Evolutionary conservation across 2,113 vertebrate species (phyloP).

Genomic region (Laticauda laticaudata): DNA sequence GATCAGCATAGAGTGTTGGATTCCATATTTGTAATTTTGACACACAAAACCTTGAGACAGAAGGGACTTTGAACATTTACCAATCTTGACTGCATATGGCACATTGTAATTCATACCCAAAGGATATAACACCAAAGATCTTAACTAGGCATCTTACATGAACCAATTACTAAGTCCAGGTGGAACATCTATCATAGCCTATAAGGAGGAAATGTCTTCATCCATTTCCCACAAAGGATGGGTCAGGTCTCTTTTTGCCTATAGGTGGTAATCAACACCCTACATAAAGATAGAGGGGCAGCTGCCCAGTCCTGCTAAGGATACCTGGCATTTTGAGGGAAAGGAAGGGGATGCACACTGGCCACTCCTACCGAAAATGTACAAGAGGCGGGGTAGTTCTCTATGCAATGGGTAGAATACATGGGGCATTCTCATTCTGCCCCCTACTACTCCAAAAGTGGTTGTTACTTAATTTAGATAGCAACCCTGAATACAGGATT

Average conservation of each 20-base stretch:
- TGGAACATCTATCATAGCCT: neutral
- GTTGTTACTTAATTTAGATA: neutral
- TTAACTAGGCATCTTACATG: neutral
- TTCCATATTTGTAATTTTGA: neutral
- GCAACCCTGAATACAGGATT: neutral
- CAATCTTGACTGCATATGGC: neutral
- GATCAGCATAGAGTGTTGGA: neutral
- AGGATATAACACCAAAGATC: neutral
- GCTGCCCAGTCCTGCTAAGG: neutral
- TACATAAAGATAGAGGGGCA: neutral
- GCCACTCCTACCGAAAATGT: neutral
- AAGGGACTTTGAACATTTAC: neutral
- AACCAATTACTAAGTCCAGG: neutral
- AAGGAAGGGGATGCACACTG: neutral
- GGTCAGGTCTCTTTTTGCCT: neutral
- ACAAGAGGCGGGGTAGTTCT: neutral
- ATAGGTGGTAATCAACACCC: neutral
- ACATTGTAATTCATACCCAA: neutral
- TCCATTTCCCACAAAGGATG: neutral
- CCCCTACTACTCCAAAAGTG: neutral
- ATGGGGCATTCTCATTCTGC: neutral
- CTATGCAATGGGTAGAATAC: neutral
- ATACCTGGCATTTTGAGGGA: neutral
- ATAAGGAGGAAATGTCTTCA: neutral
- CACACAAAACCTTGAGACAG: neutral